Percentiles rank a stretch among this genome's conserved stretches.
Evolutionary conservation across 2,888 invertebrate species (phyloP).

Genomic region (Agonum fuliginosum): DNA sequence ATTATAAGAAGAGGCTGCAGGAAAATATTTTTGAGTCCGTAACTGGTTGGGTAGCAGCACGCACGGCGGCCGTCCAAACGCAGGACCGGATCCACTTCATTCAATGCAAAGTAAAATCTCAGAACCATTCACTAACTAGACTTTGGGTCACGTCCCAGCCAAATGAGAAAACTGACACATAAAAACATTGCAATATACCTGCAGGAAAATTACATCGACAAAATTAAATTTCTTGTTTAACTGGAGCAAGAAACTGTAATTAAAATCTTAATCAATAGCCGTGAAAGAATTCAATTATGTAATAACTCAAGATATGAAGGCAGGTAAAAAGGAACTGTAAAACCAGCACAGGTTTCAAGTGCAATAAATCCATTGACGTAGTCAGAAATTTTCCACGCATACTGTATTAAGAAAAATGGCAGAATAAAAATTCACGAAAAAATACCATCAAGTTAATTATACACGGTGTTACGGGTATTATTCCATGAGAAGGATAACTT

Average conservation of each 20-base stretch:
- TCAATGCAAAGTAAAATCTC: slow-evolving; percentile 11
- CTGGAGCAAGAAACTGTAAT: slow-evolving; percentile 2
- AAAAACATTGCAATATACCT: slow-evolving; percentile 31
- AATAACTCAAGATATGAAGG: slow-evolving; percentile 19
- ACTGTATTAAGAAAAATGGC: too few relatives aligned
- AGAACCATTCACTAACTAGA: background rate
- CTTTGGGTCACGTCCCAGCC: background rate
- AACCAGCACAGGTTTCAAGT: slow-evolving; percentile 7
- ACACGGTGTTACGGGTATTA: too few relatives aligned
- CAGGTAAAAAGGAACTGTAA: background rate
- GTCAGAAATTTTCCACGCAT: too few relatives aligned
- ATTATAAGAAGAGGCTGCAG: too few relatives aligned
- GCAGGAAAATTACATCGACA: background rate
- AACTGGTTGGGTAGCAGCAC: background rate
- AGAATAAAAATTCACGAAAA: too few relatives aligned
- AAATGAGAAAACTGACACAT: slow-evolving; percentile 30
- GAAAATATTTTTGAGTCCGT: too few relatives aligned
- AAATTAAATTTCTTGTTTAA: slow-evolving; percentile 6
- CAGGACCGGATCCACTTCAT: slow-evolving; percentile 12
- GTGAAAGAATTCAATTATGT: slow-evolving; percentile 12
- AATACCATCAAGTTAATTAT: too few relatives aligned
- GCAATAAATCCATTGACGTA: too few relatives aligned
- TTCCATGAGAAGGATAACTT: too few relatives aligned
- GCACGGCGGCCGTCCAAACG: slow-evolving; percentile 1
- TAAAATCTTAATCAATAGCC: slow-evolving; percentile 21